Conservation (phyloP, 1,140 invertebrate genomes). For the Phocides pigmalion region DNA sequence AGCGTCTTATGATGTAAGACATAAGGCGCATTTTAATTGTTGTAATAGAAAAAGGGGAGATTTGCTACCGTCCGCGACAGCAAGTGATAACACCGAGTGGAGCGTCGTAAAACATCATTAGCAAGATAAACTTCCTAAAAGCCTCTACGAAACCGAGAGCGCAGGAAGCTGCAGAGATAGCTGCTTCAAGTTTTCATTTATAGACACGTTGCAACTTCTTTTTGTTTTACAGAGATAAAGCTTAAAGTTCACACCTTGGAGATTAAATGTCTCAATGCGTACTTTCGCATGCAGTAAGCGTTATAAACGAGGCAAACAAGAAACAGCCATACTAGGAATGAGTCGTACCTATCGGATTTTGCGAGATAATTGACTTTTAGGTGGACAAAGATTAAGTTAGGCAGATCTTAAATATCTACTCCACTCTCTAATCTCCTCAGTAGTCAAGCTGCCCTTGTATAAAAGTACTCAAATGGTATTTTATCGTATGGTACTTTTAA, state of each 20-base stretch:
- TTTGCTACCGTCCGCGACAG: conserved; percentile 76
- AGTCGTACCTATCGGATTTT: too few species aligned
- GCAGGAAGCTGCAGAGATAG: conserved; percentile 62
- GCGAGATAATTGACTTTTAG: too few species aligned
- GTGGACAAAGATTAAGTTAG: too few species aligned
- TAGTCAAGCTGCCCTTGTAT: too few species aligned
- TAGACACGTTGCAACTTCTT: conserved; percentile 4
- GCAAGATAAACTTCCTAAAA: conserved; percentile 78
- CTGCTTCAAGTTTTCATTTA: conserved; percentile 26
- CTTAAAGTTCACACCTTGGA: conserved; percentile 18
- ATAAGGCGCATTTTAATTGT: conserved; percentile 43
- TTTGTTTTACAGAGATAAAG: conserved; percentile 18
- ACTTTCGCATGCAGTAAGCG: neutral
- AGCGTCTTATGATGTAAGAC: conserved; percentile 34
- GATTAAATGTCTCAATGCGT: neutral
- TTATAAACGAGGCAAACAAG: too few species aligned
- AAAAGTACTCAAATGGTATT: too few species aligned
- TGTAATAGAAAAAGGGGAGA: conserved; percentile 40
- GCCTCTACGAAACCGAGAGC: conserved; percentile 57
- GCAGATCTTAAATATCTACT: too few species aligned
- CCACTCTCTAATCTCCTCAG: too few species aligned
- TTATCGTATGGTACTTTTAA: too few species aligned
- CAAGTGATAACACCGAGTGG: conserved; percentile 64
- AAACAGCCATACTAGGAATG: too few species aligned
- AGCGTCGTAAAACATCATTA: conserved; percentile 81